These are phyloP conservation scores for Torymus auratus DNA, from an alignment of 2,888 invertebrate genomes.

Conservation along the genomic window DNA sequence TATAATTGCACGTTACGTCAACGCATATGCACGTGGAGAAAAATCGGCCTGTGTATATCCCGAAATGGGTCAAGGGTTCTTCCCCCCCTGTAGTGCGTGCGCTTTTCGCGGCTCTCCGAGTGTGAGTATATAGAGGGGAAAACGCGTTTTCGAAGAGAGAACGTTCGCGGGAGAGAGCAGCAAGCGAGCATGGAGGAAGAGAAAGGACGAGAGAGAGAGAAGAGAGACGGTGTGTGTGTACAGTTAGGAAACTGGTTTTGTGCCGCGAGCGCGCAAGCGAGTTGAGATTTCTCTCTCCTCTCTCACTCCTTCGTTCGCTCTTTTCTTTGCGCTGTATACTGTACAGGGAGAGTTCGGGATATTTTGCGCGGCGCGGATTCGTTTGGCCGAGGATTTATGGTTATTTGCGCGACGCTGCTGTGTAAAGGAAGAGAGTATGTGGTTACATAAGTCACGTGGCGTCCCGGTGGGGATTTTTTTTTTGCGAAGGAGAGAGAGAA, in stretches of 20 bases:
- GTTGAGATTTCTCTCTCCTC: slow-evolving; percentile 51
- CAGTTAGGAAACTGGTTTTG: slow-evolving; percentile 74
- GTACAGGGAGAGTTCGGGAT: no score
- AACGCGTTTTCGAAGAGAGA: neutral
- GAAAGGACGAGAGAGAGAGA: slow-evolving; percentile 23
- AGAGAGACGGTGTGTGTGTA: slow-evolving; percentile 61
- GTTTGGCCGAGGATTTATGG: slow-evolving; percentile 19
- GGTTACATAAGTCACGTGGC: no score
- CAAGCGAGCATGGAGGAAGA: slow-evolving; percentile 41
- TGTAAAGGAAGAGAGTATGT: no score
- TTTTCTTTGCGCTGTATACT: neutral
- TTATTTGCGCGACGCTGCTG: slow-evolving; percentile 32
- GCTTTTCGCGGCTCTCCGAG: no score
- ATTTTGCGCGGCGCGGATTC: slow-evolving; percentile 1
- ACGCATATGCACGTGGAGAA: no score
- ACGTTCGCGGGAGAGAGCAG: neutral
- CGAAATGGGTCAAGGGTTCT: no score
- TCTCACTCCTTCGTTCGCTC: slow-evolving; percentile 16
- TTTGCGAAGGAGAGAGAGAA: no score
- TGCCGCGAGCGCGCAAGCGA: slow-evolving; percentile 45
- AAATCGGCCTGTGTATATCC: no score
- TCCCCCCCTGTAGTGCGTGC: no score
- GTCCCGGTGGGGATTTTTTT: no score
- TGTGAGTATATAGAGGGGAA: slow-evolving; percentile 12
- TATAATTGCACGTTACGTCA: no score